phyloP scores from a whole-genome alignment of 2,888 invertebrate genomes.

The Geotrupes spiniger region DNA sequence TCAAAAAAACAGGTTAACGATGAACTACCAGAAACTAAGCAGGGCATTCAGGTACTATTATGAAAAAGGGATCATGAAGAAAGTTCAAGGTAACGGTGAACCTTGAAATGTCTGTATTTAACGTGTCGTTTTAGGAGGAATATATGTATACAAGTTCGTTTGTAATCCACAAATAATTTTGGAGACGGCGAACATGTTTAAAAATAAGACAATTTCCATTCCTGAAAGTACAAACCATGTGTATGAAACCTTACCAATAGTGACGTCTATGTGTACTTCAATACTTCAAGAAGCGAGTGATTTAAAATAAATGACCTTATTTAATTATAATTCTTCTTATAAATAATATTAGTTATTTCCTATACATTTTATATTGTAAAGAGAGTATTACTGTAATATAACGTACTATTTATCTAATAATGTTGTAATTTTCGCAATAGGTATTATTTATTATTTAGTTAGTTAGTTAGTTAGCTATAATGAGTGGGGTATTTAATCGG shows the following conservation, averaged over 20 bases:
- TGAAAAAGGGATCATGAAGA: conserved; percentile 97
- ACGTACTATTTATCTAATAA: conserved; percentile 1
- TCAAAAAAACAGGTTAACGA: conserved; percentile 93
- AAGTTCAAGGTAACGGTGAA: conserved; percentile 73
- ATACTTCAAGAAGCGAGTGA: background rate
- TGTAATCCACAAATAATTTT: conserved; percentile 67
- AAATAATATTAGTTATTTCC: background rate
- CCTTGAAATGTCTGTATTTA: background rate
- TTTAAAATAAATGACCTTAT: conserved; percentile 4
- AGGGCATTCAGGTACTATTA: conserved; percentile 91
- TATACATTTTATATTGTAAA: conserved; percentile 2
- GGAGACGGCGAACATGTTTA: too few species aligned
- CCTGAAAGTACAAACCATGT: too few species aligned
- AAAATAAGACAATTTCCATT: too few species aligned
- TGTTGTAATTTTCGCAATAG: too few species aligned
- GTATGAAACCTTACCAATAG: too few species aligned
- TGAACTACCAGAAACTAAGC: conserved; percentile 96
- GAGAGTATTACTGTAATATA: conserved; percentile 1
- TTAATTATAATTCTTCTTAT: too few species aligned
- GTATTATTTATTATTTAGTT: too few species aligned
- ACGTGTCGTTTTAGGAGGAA: conserved; percentile 68
- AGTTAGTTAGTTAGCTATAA: too few species aligned
- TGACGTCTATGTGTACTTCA: too few species aligned
- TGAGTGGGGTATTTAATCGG: too few species aligned
- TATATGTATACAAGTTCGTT: conserved; percentile 94